Evolutionary conservation across 2,888 invertebrate genomes (phyloP), one percentile per base, ranked within the genome.

Genomic region (Sinelater perroti): DNA sequence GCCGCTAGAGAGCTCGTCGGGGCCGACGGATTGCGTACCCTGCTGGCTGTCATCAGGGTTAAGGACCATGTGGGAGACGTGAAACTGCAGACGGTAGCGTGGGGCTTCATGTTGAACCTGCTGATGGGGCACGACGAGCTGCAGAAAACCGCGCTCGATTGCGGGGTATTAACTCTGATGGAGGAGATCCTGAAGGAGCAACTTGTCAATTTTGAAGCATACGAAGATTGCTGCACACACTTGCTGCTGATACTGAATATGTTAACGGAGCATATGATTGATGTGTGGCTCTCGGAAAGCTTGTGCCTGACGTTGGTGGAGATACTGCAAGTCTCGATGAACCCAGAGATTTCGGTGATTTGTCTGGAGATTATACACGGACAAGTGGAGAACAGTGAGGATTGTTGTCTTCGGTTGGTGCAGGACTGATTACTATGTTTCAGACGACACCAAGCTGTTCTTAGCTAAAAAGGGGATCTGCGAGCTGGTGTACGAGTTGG

Each of bases 51-150:
- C 36, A 60, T 77, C 20, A 69, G 70, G 47, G 53, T 56, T 13
- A 69, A 72, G 54, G 36, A 55, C 13, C 56, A 63, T 21, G 49
- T 68, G 28, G 57, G 67, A 24, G 63, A 70, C 60, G 63, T 56
- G 40, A 60, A 63, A 28, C 61, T 75, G 13, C 69, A 70, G 67
- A 84, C 84, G 75, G 85, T 88, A 72, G 83, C 81, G 2, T 87
- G 87, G 67, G 94, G 94, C 62, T 85, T 90, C 54, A 79, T 95
- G 36, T 83, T 93, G 42, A 95, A 95, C 78, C 87, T 91, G 71
- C 83, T 90, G 40, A 86, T 90, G 61, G 89, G 89, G 10, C 89
- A 91, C 65, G 86, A 86, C 58, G 82, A 84, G 44, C 80, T 88
- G 62, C 85, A 88, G 49, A 84, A 86, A 66, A 80, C 81, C 13